phyloP scores from a whole-genome alignment of 2,888 invertebrate species.

The Pteria penguin region DNA sequence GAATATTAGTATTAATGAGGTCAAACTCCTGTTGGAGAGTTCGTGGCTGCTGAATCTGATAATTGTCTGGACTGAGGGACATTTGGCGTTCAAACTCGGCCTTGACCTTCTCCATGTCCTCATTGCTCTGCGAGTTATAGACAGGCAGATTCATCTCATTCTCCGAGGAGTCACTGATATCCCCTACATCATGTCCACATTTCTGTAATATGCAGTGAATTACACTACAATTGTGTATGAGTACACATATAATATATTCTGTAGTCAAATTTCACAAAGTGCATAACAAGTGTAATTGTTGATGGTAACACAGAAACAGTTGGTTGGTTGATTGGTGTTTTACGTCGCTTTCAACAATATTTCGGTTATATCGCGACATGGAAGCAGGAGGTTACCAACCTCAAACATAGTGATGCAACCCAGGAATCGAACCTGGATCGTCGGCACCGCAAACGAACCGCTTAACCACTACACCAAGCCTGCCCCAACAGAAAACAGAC shows the following conservation, averaged over 20 bases:
- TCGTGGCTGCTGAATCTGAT: constrained; percentile 80
- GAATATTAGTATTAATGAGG: constrained; percentile 87
- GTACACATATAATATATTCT: background rate
- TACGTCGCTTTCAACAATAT: too few species aligned
- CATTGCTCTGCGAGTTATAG: constrained; percentile 17
- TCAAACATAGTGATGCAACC: too few species aligned
- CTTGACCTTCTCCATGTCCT: constrained; percentile 28
- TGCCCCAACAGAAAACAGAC: background rate
- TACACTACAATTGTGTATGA: too few species aligned
- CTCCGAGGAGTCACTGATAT: constrained; percentile 49
- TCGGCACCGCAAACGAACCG: too few species aligned
- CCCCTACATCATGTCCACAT: constrained; percentile 66
- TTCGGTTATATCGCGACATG: too few species aligned
- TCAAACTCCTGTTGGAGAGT: constrained; percentile 89
- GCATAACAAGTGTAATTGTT: constrained; percentile 51
- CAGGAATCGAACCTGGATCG: too few species aligned
- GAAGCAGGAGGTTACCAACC: too few species aligned
- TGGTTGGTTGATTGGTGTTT: too few species aligned
- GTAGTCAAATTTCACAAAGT: constrained; percentile 48
- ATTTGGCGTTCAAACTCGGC: constrained; percentile 28
- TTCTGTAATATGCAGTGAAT: constrained; percentile 52
- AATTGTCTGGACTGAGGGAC: constrained; percentile 39
- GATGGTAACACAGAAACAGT: constrained; percentile 3
- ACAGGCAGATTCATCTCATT: constrained; percentile 46
- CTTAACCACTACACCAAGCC: too few species aligned